phyloP scores from a whole-genome alignment of 1,140 invertebrate species.

The Zaprionus ornatus region DNA sequence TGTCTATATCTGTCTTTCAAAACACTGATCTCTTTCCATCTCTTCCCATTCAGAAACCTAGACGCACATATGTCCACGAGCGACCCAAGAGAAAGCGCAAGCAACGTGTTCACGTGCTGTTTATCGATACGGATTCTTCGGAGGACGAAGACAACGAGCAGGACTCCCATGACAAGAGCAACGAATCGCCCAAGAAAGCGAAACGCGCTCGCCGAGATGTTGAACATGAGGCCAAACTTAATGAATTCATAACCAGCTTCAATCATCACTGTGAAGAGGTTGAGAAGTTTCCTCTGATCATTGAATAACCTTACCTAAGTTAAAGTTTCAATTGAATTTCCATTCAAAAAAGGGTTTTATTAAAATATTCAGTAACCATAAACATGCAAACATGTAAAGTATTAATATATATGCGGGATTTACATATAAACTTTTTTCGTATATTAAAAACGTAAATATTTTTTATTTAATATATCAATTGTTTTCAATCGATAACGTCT shows the following conservation, averaged over 20 bases:
- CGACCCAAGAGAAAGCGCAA: constrained; percentile 70
- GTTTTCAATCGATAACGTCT: too few species aligned
- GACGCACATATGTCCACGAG: constrained; percentile 67
- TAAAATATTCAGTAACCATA: not conserved
- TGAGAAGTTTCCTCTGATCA: constrained; percentile 60
- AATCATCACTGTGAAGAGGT: constrained; percentile 73
- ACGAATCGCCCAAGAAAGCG: constrained; percentile 49
- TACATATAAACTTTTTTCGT: not conserved
- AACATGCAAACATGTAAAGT: not conserved
- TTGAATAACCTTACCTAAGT: constrained; percentile 47
- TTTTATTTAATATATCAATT: too few species aligned
- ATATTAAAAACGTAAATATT: not conserved
- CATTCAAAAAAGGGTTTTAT: not conserved
- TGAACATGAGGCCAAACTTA: constrained; percentile 54
- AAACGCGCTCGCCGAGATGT: constrained; percentile 53
- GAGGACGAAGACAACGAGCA: constrained; percentile 53
- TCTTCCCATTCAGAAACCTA: constrained; percentile 42
- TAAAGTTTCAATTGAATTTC: constrained; percentile 20
- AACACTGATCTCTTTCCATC: not conserved
- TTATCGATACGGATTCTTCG: constrained; percentile 64
- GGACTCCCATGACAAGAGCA: constrained; percentile 41
- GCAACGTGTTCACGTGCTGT: constrained; percentile 55
- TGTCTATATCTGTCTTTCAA: not conserved
- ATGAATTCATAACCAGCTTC: constrained; percentile 66
- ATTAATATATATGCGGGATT: not conserved